Percentiles rank a stretch among this genome's conserved stretches.
phyloP scores from a whole-genome alignment of 2,888 invertebrate species.

The Phortica magna region DNA sequence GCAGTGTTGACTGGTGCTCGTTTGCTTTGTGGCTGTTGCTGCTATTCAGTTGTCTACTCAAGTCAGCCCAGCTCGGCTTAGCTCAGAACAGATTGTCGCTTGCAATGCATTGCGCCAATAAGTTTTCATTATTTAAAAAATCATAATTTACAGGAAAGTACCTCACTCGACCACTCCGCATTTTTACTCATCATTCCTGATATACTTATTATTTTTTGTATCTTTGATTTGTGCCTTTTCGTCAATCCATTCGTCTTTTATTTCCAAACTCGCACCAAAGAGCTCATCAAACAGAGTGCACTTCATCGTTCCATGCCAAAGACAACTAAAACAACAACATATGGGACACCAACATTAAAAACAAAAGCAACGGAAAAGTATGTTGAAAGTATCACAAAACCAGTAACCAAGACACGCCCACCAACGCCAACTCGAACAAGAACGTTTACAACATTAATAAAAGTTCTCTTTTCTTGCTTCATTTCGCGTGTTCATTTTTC shows the following conservation, averaged over 20 bases:
- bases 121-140: slow-evolving; percentile 31
- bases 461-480: slow-evolving; percentile 21
- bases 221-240: neutral
- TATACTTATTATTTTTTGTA: too few relatives aligned
- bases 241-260: slow-evolving; percentile 13
- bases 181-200: too few relatives aligned
- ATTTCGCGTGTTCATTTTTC: too few relatives aligned
- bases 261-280: slow-evolving; percentile 21
- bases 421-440: too few relatives aligned
- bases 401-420: too few relatives aligned
- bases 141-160: slow-evolving; percentile 21
- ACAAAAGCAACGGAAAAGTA: neutral
- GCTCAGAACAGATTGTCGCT: slow-evolving; percentile 6
- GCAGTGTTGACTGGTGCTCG: too few relatives aligned
- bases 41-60: slow-evolving; percentile 7
- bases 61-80: neutral
- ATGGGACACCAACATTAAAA: too few relatives aligned
- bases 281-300: slow-evolving; percentile 43
- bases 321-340: slow-evolving; percentile 15
- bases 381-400: too few relatives aligned
- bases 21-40: neutral
- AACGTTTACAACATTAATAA: neutral
- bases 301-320: slow-evolving; percentile 24
- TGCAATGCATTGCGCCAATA: slow-evolving; percentile 32
- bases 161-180: neutral